phyloP scores from a whole-genome alignment of 1,140 invertebrate species.

The Pseudomyrmex flavicornis region DNA sequence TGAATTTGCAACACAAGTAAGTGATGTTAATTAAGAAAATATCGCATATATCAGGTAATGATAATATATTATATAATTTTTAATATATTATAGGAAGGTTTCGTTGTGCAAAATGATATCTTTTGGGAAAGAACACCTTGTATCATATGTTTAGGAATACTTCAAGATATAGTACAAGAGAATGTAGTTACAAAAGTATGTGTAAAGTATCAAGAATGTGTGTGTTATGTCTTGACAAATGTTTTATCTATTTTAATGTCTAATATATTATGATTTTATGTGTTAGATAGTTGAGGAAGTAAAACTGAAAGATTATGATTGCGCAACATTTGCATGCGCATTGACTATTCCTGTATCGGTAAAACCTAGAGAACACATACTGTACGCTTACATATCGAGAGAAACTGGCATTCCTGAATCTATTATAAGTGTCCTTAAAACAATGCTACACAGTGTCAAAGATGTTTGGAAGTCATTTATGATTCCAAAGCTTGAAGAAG shows the following conservation, averaged over 20 bases:
- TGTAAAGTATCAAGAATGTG: conserved; percentile 67
- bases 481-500: conserved; percentile 82
- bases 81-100: conserved; percentile 73
- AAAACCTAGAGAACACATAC: conserved; percentile 83
- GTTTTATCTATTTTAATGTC: conserved; percentile 28
- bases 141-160: conserved; percentile 87
- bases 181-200: conserved; percentile 83
- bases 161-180: conserved; percentile 85
- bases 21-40: conserved; percentile 16
- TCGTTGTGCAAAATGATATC: conserved; percentile 66
- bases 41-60: background rate
- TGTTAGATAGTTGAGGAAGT: conserved; percentile 80
- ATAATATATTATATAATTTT: background rate
- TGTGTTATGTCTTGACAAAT: background rate
- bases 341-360: conserved; percentile 84
- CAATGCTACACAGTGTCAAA: conserved; percentile 85
- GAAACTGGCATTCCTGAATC: conserved; percentile 70
- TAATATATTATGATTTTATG: background rate
- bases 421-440: conserved; percentile 63
- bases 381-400: conserved; percentile 81
- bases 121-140: conserved; percentile 83
- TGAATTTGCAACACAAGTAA: conserved; percentile 80
- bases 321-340: conserved; percentile 84
- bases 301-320: conserved; percentile 80
- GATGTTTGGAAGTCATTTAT: conserved; percentile 88